Percentiles rank a stretch among this genome's conserved stretches.
Conservation (phyloP, 2,113 vertebrate genomes). For the Tringa solitaria region DNA sequence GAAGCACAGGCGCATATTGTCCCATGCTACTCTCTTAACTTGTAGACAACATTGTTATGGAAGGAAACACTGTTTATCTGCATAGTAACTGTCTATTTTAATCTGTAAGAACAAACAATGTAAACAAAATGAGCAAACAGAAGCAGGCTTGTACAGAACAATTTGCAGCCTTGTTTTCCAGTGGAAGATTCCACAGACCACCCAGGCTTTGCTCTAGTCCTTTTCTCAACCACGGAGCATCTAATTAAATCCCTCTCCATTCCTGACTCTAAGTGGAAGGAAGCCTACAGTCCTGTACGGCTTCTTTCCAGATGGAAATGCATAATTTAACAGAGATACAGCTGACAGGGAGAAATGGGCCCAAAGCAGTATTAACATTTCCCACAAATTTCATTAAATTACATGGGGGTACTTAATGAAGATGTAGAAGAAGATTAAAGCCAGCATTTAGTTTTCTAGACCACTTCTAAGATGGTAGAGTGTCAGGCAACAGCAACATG, state of each 20-base stretch:
- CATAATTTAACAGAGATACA: constrained; percentile 76
- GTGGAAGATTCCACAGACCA: constrained; percentile 39
- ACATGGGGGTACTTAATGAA: constrained; percentile 66
- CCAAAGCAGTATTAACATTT: constrained; percentile 66
- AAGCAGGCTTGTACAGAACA: constrained; percentile 39
- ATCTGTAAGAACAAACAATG: constrained; percentile 65
- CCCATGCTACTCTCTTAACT: constrained; percentile 11
- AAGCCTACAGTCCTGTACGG: constrained; percentile 51
- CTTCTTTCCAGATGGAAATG: constrained; percentile 74
- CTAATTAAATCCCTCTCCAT: constrained; percentile 71
- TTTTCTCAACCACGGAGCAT: constrained; percentile 56
- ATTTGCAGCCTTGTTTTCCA: constrained; percentile 49
- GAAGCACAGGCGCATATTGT: not conserved
- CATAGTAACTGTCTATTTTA: constrained; percentile 56
- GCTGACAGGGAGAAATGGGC: constrained; percentile 70
- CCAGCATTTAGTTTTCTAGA: constrained; percentile 55
- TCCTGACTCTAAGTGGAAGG: constrained; percentile 59
- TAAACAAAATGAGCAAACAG: constrained; percentile 68
- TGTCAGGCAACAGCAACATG: not conserved
- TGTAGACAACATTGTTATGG: constrained; percentile 24
- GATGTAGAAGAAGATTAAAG: constrained; percentile 54
- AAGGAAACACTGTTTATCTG: constrained; percentile 51
- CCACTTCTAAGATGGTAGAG: not conserved
- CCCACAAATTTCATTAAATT: constrained; percentile 64
- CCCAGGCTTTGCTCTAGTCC: constrained; percentile 65